Evolutionary conservation across 1,140 invertebrate species (phyloP).

Genomic region (Mactra quadrangularis): DNA sequence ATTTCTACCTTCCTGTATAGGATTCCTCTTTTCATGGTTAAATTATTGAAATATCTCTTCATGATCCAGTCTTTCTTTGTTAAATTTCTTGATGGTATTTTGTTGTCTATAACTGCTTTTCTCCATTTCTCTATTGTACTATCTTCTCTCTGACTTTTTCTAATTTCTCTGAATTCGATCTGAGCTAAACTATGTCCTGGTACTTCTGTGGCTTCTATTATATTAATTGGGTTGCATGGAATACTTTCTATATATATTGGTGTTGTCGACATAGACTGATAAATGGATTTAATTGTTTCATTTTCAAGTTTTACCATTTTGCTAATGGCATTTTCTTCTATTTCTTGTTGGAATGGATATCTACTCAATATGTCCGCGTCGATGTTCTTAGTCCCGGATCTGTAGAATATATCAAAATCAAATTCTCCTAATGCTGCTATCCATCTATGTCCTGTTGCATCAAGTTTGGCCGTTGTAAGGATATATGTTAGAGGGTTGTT

Average conservation of each 20-base stretch:
- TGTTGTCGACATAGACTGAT: not conserved
- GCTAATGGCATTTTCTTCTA: not conserved
- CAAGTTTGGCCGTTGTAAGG: too few species aligned
- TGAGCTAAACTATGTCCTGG: too few species aligned
- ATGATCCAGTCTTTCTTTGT: not conserved
- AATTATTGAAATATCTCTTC: not conserved
- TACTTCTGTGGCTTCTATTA: not conserved
- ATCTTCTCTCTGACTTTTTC: constrained; percentile 1
- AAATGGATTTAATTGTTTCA: not conserved
- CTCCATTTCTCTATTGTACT: not conserved
- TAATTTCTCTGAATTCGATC: not conserved
- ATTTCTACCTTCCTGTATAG: not conserved
- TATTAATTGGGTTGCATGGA: not conserved
- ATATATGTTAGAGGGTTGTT: too few species aligned
- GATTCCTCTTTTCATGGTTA: not conserved
- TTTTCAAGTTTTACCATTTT: not conserved
- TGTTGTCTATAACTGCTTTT: not conserved
- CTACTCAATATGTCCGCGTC: constrained; percentile 28
- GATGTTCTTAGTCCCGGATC: constrained; percentile 6
- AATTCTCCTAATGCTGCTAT: too few species aligned
- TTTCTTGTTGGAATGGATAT: not conserved
- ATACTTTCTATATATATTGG: not conserved
- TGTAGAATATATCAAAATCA: too few species aligned
- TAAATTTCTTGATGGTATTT: not conserved
- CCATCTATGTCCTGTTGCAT: too few species aligned